A percentile compares a stretch with the other conserved stretches of the same genome.
phyloP scores from a whole-genome alignment of 1,140 invertebrate genomes.

The Drosophila biarmipes region DNA sequence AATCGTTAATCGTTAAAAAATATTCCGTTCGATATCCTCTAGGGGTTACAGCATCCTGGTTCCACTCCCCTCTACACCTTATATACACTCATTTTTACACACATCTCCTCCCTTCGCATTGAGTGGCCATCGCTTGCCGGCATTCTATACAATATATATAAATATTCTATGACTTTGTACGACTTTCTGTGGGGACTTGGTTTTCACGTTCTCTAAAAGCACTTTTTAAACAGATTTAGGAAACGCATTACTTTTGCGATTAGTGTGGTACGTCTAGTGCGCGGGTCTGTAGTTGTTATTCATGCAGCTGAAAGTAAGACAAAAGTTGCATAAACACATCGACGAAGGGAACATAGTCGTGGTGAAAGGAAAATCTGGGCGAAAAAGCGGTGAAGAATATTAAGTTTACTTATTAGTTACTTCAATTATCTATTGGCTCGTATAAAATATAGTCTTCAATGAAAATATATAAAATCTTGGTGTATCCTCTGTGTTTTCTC shows the following conservation, averaged over 20 bases:
- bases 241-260: slow-evolving; percentile 80
- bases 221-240: slow-evolving; percentile 82
- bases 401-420: slow-evolving; percentile 14
- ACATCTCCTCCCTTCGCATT: background rate
- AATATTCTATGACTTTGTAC: slow-evolving; percentile 49
- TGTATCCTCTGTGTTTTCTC: slow-evolving; percentile 18
- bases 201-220: slow-evolving; percentile 68
- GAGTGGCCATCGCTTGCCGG: slow-evolving; percentile 10
- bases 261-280: slow-evolving; percentile 81
- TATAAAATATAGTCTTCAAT: slow-evolving; percentile 41
- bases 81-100: slow-evolving; percentile 32
- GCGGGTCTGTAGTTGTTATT: slow-evolving; percentile 83
- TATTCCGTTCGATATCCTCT: slow-evolving; percentile 36
- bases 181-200: slow-evolving; percentile 43
- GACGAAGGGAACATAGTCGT: slow-evolving; percentile 39
- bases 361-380: slow-evolving; percentile 4
- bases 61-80: slow-evolving; percentile 24
- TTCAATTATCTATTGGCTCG: slow-evolving; percentile 25
- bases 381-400: slow-evolving; percentile 7
- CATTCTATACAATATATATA: slow-evolving; percentile 44
- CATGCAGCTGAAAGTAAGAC: slow-evolving; percentile 83
- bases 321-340: slow-evolving; percentile 65
- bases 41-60: background rate
- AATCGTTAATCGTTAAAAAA: slow-evolving; percentile 54
- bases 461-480: slow-evolving; percentile 51